Conservation (phyloP, 2,888 invertebrate species). For the Tachina fera region DNA sequence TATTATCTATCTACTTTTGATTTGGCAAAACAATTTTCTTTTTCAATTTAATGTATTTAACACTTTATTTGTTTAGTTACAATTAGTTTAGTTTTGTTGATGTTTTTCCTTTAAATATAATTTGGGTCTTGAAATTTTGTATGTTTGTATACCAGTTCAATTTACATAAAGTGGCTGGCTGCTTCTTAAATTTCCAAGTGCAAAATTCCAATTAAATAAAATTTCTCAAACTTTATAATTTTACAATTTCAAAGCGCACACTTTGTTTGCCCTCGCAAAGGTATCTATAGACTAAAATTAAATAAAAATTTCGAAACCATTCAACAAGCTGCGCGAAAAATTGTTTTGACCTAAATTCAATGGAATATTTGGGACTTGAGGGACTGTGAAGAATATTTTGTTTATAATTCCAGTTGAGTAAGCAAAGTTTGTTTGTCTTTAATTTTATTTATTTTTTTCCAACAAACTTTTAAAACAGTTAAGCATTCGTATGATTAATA, state of each 20-base stretch:
- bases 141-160: slow-evolving; percentile 29
- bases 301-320: slow-evolving; percentile 38
- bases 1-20: not conserved
- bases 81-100: not conserved
- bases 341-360: slow-evolving; percentile 35
- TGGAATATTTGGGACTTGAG: slow-evolving; percentile 18
- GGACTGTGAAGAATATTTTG: slow-evolving; percentile 18
- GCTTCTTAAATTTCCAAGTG: slow-evolving; percentile 29
- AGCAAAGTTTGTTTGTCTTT: slow-evolving; percentile 36
- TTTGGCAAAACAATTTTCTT: not conserved
- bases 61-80: slow-evolving; percentile 7
- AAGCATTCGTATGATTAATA: slow-evolving; percentile 1
- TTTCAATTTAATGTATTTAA: not conserved
- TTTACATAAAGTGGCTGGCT: slow-evolving; percentile 19
- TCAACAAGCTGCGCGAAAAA: not conserved
- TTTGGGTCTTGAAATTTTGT: not conserved
- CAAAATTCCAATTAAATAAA: slow-evolving; percentile 38
- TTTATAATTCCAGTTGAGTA: slow-evolving; percentile 45
- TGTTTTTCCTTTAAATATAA: slow-evolving; percentile 23
- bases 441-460: slow-evolving; percentile 16
- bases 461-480: slow-evolving; percentile 2
- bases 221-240: slow-evolving; percentile 20
- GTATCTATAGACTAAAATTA: slow-evolving; percentile 39
- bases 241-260: not conserved
- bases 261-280: not conserved